phyloP scores from a whole-genome alignment of 2,113 vertebrate genomes.

The Poicephalus meyeri region DNA sequence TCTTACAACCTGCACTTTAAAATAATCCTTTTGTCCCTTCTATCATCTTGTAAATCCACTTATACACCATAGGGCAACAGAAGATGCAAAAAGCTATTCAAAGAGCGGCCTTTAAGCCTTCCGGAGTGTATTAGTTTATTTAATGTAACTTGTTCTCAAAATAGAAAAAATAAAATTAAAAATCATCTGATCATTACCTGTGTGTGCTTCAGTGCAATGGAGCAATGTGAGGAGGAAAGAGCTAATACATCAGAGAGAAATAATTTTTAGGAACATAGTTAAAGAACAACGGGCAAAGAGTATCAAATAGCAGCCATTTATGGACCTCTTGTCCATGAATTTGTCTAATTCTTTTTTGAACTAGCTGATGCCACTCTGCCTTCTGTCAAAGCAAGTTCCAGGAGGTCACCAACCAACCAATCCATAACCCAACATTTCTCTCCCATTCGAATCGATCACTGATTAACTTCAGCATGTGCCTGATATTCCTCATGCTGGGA shows the following conservation, averaged over 20 bases:
- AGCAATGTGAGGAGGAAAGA: neutral
- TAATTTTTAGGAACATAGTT: neutral
- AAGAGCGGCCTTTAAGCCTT: neutral
- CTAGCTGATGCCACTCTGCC: neutral
- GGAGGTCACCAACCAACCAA: neutral
- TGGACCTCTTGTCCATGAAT: neutral
- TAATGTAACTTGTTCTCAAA: neutral
- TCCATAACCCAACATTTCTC: neutral
- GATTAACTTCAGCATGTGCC: neutral
- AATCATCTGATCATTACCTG: neutral
- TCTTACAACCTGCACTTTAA: neutral
- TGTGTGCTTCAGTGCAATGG: neutral
- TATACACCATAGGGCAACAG: neutral
- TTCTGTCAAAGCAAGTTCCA: neutral
- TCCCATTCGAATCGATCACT: neutral
- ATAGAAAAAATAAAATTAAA: neutral
- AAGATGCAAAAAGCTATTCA: neutral
- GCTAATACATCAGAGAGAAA: neutral
- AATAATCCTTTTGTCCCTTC: neutral
- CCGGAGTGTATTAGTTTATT: neutral
- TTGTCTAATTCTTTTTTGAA: neutral
- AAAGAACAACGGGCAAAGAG: neutral
- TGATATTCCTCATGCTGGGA: neutral
- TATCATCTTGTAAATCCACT: neutral
- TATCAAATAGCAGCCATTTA: neutral